Base-by-base conservation (phyloP, 2,888 invertebrate species). In the Neria commutata region DNA sequence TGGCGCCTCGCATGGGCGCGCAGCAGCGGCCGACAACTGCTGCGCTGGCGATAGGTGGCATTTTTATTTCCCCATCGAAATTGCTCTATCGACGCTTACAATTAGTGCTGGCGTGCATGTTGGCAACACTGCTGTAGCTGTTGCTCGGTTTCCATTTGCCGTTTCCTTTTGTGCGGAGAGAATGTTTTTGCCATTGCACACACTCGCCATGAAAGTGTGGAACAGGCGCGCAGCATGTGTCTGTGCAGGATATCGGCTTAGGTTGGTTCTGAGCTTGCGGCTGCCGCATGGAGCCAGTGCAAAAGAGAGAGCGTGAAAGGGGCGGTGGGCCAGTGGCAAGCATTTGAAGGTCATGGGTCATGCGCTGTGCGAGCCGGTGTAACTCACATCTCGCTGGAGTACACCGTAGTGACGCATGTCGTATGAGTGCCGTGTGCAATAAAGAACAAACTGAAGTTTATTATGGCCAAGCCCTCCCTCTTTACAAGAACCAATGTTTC, bases 341-440 rank as follows among this genome's bases (percentile, higher is more conserved):
- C n/a, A 37, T 59, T 64, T 74, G 73, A 78, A 76, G 78, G 76
- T 76, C 75, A 77, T 48, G 52, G 54, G 70, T 66, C 77, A 73
- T 74, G 76, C 76, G 76, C 77, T 58, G 10, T 58, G 24, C 24
- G n/a, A 40, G 50, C 49, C 42, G 37, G 25, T 6, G 11, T 8
- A 29, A n/a, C n/a, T n/a, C n/a, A n/a, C n/a, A n/a, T n/a, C n/a
- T n/a, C 29, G 29, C 29, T 29, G 29, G 29, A 29, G n/a, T 29
- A 11, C 6, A 11, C 11, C 11, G 29, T 29, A 4, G 6, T n/a
- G 37, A 37, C 37, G 3, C 37, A 37, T n/a, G 11, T 29, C 11
- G 5, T 5, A 29, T 29, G 37, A 14, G 37, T 5, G 37, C 37
- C n/a, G 6, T n/a, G 4, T 37, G 4, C 8, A 10, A 37, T n/a